Conservation (phyloP, 2,113 vertebrate genomes). For the Antigone vipio region DNA sequence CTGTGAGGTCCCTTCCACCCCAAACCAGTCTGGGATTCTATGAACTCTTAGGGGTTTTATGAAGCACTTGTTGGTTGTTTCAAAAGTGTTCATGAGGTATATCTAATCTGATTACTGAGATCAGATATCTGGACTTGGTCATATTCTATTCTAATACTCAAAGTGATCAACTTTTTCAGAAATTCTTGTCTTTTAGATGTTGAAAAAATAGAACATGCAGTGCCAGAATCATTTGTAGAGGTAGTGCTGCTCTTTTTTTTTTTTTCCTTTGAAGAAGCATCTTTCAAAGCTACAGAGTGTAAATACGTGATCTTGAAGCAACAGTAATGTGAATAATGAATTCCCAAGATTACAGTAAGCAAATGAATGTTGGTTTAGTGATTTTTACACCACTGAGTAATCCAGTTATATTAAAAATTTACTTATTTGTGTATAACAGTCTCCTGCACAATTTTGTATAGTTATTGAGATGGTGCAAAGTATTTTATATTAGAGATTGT, state of each 20-base stretch:
- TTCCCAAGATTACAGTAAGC: not conserved
- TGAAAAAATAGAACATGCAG: not conserved
- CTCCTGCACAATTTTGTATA: not conserved
- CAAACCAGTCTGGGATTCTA: not conserved
- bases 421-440: not conserved
- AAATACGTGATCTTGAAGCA: not conserved
- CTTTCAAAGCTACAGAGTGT: not conserved
- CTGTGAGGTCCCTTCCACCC: not conserved
- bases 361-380: not conserved
- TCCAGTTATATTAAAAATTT: not conserved
- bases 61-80: not conserved
- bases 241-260: not conserved
- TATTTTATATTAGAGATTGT: not conserved
- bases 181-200: not conserved
- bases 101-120: not conserved
- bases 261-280: not conserved
- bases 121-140: not conserved
- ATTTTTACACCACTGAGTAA: not conserved
- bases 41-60: not conserved
- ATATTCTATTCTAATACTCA: not conserved
- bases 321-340: not conserved
- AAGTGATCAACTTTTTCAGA: not conserved
- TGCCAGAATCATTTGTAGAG: not conserved
- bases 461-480: not conserved
- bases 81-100: not conserved